phyloP scores from a whole-genome alignment of 2,113 vertebrate genomes.

The Lynx canadensis region DNA sequence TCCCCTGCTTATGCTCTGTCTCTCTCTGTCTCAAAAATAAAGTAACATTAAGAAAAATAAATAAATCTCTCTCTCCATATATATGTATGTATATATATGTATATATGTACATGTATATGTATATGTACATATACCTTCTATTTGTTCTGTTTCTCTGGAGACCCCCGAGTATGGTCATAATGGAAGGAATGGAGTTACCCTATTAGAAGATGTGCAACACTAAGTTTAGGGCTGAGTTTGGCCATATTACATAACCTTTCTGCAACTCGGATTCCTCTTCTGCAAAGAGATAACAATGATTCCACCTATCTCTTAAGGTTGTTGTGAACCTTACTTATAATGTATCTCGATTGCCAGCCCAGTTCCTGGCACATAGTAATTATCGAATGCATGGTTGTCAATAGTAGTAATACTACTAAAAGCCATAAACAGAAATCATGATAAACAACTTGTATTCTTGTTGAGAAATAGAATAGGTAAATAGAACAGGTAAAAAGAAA shows the following conservation, averaged over 20 bases:
- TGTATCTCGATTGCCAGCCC: background rate
- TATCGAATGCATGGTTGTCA: fast-evolving
- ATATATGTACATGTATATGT: too few species aligned
- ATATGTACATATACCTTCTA: background rate
- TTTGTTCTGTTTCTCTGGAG: background rate
- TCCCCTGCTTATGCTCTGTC: too few species aligned
- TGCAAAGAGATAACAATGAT: background rate
- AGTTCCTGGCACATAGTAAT: background rate
- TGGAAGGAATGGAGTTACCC: background rate
- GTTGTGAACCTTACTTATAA: background rate
- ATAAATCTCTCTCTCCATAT: background rate
- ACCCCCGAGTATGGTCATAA: too few species aligned
- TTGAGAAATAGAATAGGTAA: background rate
- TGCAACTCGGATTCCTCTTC: background rate
- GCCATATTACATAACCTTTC: background rate
- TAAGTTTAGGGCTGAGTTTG: background rate
- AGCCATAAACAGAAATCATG: background rate
- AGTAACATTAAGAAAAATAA: too few species aligned
- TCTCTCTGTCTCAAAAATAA: background rate
- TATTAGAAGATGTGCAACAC: background rate
- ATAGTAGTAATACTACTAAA: background rate
- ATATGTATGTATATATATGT: background rate
- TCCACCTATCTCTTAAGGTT: background rate
- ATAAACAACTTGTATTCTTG: background rate
- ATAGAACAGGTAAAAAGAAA: background rate